phyloP scores from a whole-genome alignment of 2,113 vertebrate genomes.

The Labeo rohita region DNA sequence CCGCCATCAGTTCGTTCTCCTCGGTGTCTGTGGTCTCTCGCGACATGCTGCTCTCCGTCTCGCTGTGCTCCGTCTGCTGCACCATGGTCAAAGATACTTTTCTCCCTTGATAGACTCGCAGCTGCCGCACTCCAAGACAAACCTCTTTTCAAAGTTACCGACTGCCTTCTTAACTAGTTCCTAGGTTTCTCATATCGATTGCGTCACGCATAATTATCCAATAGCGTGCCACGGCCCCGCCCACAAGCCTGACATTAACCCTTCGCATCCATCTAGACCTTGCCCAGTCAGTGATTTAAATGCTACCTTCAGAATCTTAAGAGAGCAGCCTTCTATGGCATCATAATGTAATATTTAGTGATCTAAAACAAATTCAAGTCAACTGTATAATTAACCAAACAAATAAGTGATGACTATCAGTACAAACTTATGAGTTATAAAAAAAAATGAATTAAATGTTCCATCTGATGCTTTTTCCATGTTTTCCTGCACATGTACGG shows the following conservation, averaged over 20 bases:
- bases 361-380: not conserved
- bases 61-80: constrained; percentile 81
- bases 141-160: constrained; percentile 77
- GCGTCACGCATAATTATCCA: constrained; percentile 76
- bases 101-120: not conserved
- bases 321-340: not conserved
- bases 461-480: not conserved
- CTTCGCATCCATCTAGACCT: constrained; percentile 30
- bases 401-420: not conserved
- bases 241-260: constrained; percentile 54
- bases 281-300: constrained; percentile 27
- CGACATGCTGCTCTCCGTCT: constrained; percentile 81
- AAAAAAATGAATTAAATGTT: not conserved
- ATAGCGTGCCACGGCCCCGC: constrained; percentile 73
- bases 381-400: not conserved
- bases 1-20: constrained; percentile 83
- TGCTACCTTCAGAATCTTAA: constrained; percentile 23
- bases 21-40: constrained; percentile 84
- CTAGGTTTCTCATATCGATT: constrained; percentile 75
- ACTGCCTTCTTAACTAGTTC: constrained; percentile 82
- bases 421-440: not conserved
- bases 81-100: constrained; percentile 75
- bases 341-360: not conserved
- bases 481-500: not conserved
- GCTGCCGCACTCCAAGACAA: constrained; percentile 21